phyloP scores from a whole-genome alignment of 1,140 invertebrate species.

The Cyphomyrmex costatus region DNA sequence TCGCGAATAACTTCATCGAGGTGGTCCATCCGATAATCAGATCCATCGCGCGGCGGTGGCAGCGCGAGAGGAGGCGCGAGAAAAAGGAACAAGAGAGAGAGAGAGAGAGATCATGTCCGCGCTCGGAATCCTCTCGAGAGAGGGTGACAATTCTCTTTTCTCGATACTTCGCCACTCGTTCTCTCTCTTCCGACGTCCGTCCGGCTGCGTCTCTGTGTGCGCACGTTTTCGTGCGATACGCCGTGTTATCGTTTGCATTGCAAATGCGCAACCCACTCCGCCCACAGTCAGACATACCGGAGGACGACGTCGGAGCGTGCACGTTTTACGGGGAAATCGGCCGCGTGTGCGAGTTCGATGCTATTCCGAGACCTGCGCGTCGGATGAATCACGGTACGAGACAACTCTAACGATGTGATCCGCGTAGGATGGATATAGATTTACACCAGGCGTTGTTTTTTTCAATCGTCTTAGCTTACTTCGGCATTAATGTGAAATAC shows the following conservation, averaged over 20 bases:
- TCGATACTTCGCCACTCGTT: conserved; percentile 44
- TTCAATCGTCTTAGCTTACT: conserved; percentile 25
- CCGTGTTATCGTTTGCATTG: conserved; percentile 81
- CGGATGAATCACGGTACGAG: conserved; percentile 73
- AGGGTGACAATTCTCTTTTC: conserved; percentile 63
- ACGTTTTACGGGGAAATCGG: conserved; percentile 75
- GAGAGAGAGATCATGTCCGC: conserved; percentile 27
- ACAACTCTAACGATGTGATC: conserved; percentile 73
- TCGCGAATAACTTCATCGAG: conserved; percentile 61
- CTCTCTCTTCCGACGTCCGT: conserved; percentile 57
- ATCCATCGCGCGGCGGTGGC: conserved; percentile 25
- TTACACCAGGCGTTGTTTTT: conserved; percentile 41
- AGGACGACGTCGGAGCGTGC: conserved; percentile 63
- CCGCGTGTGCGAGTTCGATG: conserved; percentile 68
- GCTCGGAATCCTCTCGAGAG: conserved; percentile 61
- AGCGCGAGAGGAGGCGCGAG: conserved; percentile 22
- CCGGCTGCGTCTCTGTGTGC: conserved; percentile 65
- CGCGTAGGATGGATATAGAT: conserved; percentile 58
- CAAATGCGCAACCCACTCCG: conserved; percentile 79
- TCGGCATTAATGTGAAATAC: conserved; percentile 46
- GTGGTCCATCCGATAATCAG: conserved; percentile 50
- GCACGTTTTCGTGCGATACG: conserved; percentile 78
- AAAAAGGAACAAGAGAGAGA: conserved; percentile 13
- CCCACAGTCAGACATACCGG: conserved; percentile 75
- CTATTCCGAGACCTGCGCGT: conserved; percentile 67